Percentiles rank a stretch among this genome's conserved stretches.
phyloP scores from a whole-genome alignment of 2,113 vertebrate species.

The Eretmochelys imbricata region DNA sequence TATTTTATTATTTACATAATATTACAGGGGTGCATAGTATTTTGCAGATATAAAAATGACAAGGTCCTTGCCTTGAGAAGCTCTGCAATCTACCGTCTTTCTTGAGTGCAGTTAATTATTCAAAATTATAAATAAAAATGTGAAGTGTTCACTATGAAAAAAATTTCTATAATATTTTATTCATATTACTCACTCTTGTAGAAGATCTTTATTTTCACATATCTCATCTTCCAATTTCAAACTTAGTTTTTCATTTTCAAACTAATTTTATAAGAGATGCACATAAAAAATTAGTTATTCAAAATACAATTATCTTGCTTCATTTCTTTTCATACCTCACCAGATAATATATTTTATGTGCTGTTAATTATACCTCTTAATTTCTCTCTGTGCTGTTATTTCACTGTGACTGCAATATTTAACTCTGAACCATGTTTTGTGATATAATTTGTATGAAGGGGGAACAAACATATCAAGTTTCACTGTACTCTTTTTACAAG shows the following conservation, averaged over 20 bases:
- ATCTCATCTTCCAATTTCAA: conserved; percentile 92
- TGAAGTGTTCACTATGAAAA: not conserved
- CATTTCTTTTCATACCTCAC: not conserved
- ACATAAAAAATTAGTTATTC: conserved; percentile 38
- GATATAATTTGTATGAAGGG: not conserved
- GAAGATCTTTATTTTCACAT: conserved; percentile 91
- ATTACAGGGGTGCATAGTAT: not conserved
- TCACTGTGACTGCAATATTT: not conserved
- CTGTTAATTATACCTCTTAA: not conserved
- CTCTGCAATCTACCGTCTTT: not conserved
- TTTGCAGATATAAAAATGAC: not conserved
- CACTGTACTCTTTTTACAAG: not conserved
- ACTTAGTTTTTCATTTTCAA: conserved; percentile 93
- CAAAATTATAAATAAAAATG: not conserved
- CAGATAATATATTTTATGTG: not conserved
- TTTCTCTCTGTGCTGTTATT: not conserved
- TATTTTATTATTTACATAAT: not conserved
- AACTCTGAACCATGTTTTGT: not conserved
- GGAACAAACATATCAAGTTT: not conserved
- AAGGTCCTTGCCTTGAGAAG: not conserved
- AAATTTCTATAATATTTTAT: conserved; percentile 20
- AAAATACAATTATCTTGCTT: not conserved
- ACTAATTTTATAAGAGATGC: conserved; percentile 77
- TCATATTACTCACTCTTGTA: conserved; percentile 86
- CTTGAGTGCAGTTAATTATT: not conserved